Percentiles rank a stretch among this genome's conserved stretches.
Evolutionary conservation across 1,140 invertebrate species (phyloP).

Genomic region (Platyscapa corneri): DNA sequence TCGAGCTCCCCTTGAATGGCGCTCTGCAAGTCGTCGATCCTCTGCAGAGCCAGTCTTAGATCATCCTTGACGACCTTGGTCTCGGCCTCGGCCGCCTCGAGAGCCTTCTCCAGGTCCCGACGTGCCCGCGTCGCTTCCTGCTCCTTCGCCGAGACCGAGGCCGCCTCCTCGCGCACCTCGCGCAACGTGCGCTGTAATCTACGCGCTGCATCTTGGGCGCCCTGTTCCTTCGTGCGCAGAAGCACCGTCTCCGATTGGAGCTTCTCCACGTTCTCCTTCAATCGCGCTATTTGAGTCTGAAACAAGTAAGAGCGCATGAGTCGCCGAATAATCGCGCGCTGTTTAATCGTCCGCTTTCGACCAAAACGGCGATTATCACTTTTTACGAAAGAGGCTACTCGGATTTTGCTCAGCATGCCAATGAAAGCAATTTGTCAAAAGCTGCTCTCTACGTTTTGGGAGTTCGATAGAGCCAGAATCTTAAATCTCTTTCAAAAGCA

Average conservation of each 20-base stretch:
- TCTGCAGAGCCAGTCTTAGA: conserved; percentile 85
- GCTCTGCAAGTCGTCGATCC: conserved; percentile 88
- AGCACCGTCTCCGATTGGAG: conserved; percentile 83
- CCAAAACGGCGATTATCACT: no score
- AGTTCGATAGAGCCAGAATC: no score
- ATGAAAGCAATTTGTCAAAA: no score
- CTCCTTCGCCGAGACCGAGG: conserved; percentile 80
- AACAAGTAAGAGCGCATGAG: background rate
- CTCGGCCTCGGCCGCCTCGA: conserved; percentile 81
- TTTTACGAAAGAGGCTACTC: no score
- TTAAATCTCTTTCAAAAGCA: no score
- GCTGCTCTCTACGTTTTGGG: no score
- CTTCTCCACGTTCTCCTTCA: conserved; percentile 90
- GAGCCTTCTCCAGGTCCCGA: conserved; percentile 81
- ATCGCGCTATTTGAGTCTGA: conserved; percentile 82
- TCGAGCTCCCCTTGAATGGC: conserved; percentile 87
- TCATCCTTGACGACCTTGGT: conserved; percentile 80
- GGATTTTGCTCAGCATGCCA: no score
- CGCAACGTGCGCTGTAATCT: conserved; percentile 82
- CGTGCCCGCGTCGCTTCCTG: conserved; percentile 82
- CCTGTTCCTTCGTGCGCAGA: conserved; percentile 82
- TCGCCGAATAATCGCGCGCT: no score
- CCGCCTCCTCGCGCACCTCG: conserved; percentile 84
- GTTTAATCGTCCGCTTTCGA: no score
- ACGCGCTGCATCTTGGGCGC: conserved; percentile 84